These are phyloP conservation scores for Micropoecilia bifurca DNA, from an alignment of 2,797 vertebrate species.

Conservation along the genomic window DNA sequence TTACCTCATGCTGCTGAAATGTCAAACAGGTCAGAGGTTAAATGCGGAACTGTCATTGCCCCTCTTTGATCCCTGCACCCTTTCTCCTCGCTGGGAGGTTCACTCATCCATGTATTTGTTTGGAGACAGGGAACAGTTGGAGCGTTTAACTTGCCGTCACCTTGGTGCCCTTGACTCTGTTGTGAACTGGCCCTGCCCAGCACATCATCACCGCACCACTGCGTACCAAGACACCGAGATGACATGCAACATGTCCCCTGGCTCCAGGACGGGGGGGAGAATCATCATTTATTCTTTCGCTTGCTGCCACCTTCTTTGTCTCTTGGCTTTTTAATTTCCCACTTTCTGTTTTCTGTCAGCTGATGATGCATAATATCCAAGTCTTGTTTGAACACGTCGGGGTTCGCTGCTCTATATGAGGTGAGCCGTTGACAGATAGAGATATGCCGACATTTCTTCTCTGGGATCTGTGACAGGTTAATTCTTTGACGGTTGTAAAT, in stretches of 20 bases:
- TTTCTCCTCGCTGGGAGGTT: conserved; percentile 18
- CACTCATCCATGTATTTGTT: conserved; percentile 78
- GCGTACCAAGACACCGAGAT: conserved; percentile 75
- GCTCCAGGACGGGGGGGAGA: conserved; percentile 45
- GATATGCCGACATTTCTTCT: conserved; percentile 59
- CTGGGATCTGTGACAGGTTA: conserved; percentile 67
- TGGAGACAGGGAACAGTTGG: conserved; percentile 77
- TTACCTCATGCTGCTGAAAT: conserved; percentile 30
- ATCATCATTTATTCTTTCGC: conserved; percentile 70
- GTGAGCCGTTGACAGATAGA: conserved; percentile 63
- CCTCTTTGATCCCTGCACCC: conserved; percentile 50
- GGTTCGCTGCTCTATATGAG: conserved; percentile 49
- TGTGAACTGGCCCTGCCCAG: conserved; percentile 71
- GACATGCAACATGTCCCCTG: conserved; percentile 79
- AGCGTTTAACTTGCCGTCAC: conserved; percentile 78
- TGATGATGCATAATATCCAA: conserved; percentile 73
- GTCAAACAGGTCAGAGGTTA: conserved; percentile 60
- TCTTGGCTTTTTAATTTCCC: conserved; percentile 75
- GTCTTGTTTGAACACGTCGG: conserved; percentile 59
- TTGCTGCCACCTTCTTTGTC: conserved; percentile 70
- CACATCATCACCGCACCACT: conserved; percentile 78
- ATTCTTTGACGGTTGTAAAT: conserved; percentile 76
- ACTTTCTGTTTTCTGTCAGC: conserved; percentile 73
- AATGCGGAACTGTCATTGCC: conserved; percentile 39
- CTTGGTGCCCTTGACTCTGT: conserved; percentile 76